phyloP scores from a whole-genome alignment of 35 echinoderm and acorn worm species.

The Chiridota heheva region DNA sequence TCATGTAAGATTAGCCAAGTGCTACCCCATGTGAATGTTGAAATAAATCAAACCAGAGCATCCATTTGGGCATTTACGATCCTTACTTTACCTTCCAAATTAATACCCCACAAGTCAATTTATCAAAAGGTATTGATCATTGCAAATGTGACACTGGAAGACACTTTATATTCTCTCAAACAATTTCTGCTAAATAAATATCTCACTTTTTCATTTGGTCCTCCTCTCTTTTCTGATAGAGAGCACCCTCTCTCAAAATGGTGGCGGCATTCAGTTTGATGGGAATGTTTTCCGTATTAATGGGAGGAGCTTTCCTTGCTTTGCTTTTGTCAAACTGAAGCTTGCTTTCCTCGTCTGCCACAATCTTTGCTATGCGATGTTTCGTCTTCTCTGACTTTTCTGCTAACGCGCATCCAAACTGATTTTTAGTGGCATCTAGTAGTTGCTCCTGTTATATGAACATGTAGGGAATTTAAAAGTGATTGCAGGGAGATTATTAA shows the following conservation, averaged over 20 bases:
- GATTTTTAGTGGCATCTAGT: conserved; percentile 72
- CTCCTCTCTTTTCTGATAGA: conserved; percentile 91
- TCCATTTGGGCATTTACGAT: no score
- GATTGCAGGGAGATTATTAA: neutral
- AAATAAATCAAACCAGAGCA: no score
- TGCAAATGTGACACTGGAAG: no score
- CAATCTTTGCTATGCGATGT: conserved; percentile 52
- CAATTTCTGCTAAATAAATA: no score
- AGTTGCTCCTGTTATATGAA: conserved; percentile 65
- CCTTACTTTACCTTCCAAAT: no score
- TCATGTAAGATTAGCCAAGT: no score
- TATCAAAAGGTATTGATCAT: no score
- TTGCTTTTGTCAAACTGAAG: conserved; percentile 89
- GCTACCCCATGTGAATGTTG: no score
- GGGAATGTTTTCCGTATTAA: conserved; percentile 67
- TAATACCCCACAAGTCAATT: no score
- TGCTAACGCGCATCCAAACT: conserved; percentile 83
- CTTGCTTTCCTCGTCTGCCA: conserved; percentile 67
- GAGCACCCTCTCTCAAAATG: conserved; percentile 87
- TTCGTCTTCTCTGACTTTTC: conserved; percentile 84
- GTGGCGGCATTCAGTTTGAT: conserved; percentile 92
- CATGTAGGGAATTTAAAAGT: neutral
- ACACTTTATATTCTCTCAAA: no score
- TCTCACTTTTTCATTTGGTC: conserved; percentile 92
- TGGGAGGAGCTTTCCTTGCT: conserved; percentile 59